Evolutionary conservation across 2,888 invertebrate genomes (phyloP).

Genomic region (Pinctada fucata): DNA sequence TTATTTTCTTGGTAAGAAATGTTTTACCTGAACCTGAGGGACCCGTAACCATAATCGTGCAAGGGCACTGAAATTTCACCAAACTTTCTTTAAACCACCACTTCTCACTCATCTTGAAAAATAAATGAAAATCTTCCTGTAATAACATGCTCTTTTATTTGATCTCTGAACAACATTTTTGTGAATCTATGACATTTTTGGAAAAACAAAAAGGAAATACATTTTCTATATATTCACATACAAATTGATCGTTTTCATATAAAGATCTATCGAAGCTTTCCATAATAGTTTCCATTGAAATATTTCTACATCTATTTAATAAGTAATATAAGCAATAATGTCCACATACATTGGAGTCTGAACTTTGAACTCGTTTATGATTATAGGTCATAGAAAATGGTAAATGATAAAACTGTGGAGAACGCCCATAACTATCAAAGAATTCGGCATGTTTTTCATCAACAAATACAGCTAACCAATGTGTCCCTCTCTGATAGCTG

Average conservation of each 20-base stretch:
- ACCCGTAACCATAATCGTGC: constrained; percentile 26
- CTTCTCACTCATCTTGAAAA: background rate
- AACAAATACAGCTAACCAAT: constrained; percentile 31
- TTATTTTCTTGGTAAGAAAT: constrained; percentile 24
- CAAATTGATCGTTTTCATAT: constrained; percentile 23
- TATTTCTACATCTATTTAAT: constrained; percentile 28
- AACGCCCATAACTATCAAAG: constrained; percentile 38
- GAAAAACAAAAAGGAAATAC: constrained; percentile 22
- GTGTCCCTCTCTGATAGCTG: constrained; percentile 11
- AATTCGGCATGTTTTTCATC: constrained; percentile 16
- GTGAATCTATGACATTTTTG: constrained; percentile 4
- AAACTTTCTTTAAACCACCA: constrained; percentile 32
- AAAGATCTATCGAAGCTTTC: constrained; percentile 13
- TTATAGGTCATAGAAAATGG: constrained; percentile 3
- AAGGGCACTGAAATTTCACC: constrained; percentile 27
- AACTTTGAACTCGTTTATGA: constrained; percentile 15
- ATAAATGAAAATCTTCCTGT: too few species aligned
- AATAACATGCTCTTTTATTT: too few species aligned
- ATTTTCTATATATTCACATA: constrained; percentile 3
- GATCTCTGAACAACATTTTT: background rate
- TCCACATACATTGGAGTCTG: constrained; percentile 23
- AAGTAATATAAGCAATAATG: constrained; percentile 31
- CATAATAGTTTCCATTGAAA: constrained; percentile 7
- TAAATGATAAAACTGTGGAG: constrained; percentile 1
- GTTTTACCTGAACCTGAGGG: constrained; percentile 24